Evolutionary conservation across 2,113 vertebrate genomes (phyloP).

Genomic region (Erythrolamprus reginae): DNA sequence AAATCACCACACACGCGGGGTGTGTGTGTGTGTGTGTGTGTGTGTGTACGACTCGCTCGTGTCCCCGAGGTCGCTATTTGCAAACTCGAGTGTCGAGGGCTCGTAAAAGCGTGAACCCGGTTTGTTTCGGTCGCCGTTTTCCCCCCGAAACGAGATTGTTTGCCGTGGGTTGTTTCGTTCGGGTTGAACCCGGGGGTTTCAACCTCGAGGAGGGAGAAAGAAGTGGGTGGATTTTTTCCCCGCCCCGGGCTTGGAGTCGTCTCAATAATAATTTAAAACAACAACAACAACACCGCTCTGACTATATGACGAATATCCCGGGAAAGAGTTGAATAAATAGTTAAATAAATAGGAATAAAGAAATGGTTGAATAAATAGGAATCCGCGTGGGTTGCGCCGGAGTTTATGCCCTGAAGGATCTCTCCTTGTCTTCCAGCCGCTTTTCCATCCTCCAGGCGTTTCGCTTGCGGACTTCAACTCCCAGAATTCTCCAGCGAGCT

Average conservation of each 20-base stretch:
- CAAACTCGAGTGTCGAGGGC: neutral
- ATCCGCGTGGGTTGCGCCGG: neutral
- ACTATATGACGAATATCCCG: neutral
- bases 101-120: neutral
- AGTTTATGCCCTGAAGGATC: neutral
- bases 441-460: neutral
- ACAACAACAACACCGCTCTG: neutral
- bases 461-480: too few species aligned
- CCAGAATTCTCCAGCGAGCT: too few species aligned
- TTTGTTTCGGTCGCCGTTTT: neutral
- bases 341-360: neutral
- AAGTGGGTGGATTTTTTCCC: neutral
- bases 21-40: too few species aligned
- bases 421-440: neutral
- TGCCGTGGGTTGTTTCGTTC: neutral
- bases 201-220: neutral
- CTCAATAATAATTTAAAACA: too few species aligned
- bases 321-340: too few species aligned
- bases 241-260: neutral
- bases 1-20: neutral
- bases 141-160: neutral
- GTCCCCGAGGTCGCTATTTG: neutral
- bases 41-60: neutral
- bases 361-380: neutral
- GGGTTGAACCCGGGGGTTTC: neutral